phyloP scores from a whole-genome alignment of 2,113 vertebrate genomes.

The Albula glossodonta region DNA sequence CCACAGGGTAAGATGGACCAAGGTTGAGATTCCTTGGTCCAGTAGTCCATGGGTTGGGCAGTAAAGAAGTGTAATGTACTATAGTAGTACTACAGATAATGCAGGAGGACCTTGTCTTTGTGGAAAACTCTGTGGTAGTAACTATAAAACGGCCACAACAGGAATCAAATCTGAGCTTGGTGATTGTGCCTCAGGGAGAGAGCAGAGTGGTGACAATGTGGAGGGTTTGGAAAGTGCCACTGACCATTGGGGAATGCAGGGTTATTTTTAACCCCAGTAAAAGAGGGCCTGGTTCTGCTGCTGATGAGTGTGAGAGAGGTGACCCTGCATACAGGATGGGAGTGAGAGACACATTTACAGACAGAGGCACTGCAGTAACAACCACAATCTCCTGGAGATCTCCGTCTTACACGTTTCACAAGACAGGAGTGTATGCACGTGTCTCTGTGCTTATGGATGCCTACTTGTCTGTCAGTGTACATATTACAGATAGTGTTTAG shows the following conservation, averaged over 20 bases:
- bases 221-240: neutral
- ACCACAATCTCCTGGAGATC: neutral
- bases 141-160: too few relatives aligned
- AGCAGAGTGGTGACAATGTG: neutral
- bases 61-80: too few relatives aligned
- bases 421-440: neutral
- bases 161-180: too few relatives aligned
- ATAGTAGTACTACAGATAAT: too few relatives aligned
- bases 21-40: too few relatives aligned
- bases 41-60: too few relatives aligned
- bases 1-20: too few relatives aligned
- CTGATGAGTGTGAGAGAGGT: too few relatives aligned
- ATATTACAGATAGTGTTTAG: neutral
- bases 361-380: too few relatives aligned
- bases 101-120: too few relatives aligned
- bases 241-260: neutral
- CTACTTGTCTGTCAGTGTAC: neutral
- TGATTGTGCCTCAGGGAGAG: neutral
- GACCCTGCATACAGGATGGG: too few relatives aligned
- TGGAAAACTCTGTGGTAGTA: too few relatives aligned
- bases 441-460: constrained; percentile 2
- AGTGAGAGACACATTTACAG: neutral
- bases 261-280: neutral
- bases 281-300: neutral
- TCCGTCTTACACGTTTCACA: neutral